Percentiles rank a stretch among this genome's conserved stretches.
phyloP scores from a whole-genome alignment of 2,888 invertebrate genomes.

The Ischnura elegans region DNA sequence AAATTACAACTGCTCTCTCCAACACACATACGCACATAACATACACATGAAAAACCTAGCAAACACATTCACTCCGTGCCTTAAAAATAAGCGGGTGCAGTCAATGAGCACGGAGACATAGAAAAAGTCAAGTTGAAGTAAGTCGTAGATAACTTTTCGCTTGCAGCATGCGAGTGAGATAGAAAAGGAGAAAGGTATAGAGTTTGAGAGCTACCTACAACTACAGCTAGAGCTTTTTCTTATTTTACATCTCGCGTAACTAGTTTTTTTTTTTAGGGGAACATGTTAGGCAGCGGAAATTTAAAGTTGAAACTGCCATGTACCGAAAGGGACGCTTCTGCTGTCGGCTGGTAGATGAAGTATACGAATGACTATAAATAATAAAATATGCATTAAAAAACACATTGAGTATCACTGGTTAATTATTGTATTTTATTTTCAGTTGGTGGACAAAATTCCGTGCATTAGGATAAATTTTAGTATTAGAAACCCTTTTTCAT shows the following conservation, averaged over 20 bases:
- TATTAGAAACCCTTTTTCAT: no score
- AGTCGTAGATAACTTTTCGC: conserved; percentile 8
- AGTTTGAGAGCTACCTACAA: not conserved
- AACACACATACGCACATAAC: not conserved
- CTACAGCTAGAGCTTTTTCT: not conserved
- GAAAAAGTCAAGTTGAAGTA: not conserved
- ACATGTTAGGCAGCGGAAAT: not conserved
- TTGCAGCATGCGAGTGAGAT: not conserved
- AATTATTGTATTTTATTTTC: no score
- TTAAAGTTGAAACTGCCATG: not conserved
- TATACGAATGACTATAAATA: no score
- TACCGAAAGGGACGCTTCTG: not conserved
- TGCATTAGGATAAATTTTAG: no score
- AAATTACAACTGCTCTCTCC: not conserved
- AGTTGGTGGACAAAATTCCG: no score
- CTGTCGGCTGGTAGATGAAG: no score
- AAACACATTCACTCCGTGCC: not conserved
- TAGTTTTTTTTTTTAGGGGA: not conserved
- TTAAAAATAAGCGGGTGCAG: not conserved
- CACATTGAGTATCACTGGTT: no score
- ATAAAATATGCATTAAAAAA: no score
- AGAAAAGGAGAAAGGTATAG: not conserved
- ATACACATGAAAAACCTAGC: not conserved
- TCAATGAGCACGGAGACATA: not conserved
- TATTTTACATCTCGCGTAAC: conserved; percentile 22